Evolutionary conservation across 2,888 invertebrate species (phyloP), one percentile per base, ranked within the genome.

Genomic region (Sinotaia quadrata): DNA sequence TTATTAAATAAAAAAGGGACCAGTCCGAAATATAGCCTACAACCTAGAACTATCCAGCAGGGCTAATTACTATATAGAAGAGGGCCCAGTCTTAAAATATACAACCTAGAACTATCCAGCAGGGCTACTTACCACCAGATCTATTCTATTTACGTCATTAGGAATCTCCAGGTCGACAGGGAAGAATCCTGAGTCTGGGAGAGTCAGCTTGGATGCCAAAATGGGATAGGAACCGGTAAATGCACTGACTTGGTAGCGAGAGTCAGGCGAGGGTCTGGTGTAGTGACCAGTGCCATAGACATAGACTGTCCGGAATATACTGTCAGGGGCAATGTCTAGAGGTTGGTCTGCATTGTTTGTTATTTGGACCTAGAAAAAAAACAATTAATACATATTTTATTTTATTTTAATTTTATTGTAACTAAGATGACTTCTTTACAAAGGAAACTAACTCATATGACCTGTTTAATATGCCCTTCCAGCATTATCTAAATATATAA

Each of bases 211-310:
- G 33, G 24, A 37, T 29, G 65, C 54, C 29, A 65, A 56, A 24
- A 65, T 65, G 44, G 65, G 65, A 47, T 65, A 65, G 56, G 56
- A 37, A 15, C 65, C 65, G 5, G 56, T 61, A 10, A 58, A 58
- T 21, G n/a, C 15, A 41, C n/a, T n/a, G 12, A 58, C 36, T 3
- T 41, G 12, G 37, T 37, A 58, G 41, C 34, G 58, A 3, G 37
- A 21, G 58, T 58, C 24, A 12, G 58, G 58, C n/a, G 58, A 33
- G n/a, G 58, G 65, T 4, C 54, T 36, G 21, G 10, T 29, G 65
- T 65, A 65, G 44, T 65, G 65, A 24, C 65, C 65, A 12, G 56
- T 44, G 12, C 65, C 65, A 18, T 65, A 65, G 10, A 65, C 56
- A 12, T 65, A 56, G 10, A 65, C 65, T 1, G 54, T 41, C 24